phyloP scores from a whole-genome alignment of 2,113 vertebrate species.

The Ctenomys sociabilis region DNA sequence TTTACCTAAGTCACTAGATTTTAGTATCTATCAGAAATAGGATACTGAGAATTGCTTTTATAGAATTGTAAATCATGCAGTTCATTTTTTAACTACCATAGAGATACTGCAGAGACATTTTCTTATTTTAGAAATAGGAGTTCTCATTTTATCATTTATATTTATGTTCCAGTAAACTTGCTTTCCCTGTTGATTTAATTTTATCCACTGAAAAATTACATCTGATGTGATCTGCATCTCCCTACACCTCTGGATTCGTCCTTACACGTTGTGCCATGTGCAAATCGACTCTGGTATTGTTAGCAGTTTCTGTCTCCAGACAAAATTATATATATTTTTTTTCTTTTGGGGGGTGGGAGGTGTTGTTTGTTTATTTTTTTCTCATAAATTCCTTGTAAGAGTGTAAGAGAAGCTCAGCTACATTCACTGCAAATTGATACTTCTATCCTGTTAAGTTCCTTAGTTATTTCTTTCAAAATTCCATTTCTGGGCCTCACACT shows the following conservation, averaged over 20 bases:
- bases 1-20: neutral
- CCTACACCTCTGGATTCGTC: slow-evolving; percentile 52
- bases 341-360: too few species aligned
- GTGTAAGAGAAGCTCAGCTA: slow-evolving; percentile 22
- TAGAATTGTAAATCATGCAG: slow-evolving; percentile 57
- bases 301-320: slow-evolving; percentile 60
- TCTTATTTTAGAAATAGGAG: slow-evolving; percentile 68
- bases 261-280: slow-evolving; percentile 58
- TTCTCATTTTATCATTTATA: slow-evolving; percentile 72
- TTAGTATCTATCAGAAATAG: slow-evolving; percentile 24
- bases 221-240: slow-evolving; percentile 59
- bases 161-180: slow-evolving; percentile 68
- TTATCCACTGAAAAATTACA: slow-evolving; percentile 70
- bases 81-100: slow-evolving; percentile 52
- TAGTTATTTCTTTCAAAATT: slow-evolving; percentile 29
- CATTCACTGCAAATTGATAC: slow-evolving; percentile 28
- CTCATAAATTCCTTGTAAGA: neutral
- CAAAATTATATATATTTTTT: neutral
- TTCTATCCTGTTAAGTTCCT: neutral
- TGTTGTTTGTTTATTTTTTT: neutral
- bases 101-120: slow-evolving; percentile 19
- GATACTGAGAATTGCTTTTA: slow-evolving; percentile 53
- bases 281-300: slow-evolving; percentile 45
- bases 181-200: slow-evolving; percentile 77
- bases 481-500: slow-evolving; percentile 28